Conservation (phyloP, 2,888 invertebrate genomes). For the Baronia brevicornis region DNA sequence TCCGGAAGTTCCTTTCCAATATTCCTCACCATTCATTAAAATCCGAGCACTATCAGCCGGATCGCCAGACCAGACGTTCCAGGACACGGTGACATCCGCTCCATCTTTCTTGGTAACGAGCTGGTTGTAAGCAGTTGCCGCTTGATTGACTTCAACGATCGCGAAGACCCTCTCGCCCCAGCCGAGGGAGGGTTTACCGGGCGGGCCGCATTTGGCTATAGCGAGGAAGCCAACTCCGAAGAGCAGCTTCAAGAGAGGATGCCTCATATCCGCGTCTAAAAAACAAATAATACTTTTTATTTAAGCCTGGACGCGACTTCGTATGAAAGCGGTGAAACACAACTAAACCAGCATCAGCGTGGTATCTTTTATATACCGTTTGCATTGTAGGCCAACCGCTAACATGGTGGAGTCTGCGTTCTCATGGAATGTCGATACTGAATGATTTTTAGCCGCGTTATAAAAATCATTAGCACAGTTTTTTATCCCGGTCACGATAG, state of each 20-base stretch:
- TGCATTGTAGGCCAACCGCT: constrained; percentile 71
- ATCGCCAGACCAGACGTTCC: constrained; percentile 69
- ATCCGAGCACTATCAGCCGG: constrained; percentile 51
- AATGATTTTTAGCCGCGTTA: constrained; percentile 57
- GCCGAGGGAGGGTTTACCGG: constrained; percentile 59
- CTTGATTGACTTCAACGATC: constrained; percentile 66
- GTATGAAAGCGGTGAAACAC: constrained; percentile 44
- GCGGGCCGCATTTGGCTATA: constrained; percentile 45
- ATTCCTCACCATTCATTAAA: constrained; percentile 49
- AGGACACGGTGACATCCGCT: constrained; percentile 63
- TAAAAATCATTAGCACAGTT: constrained; percentile 67
- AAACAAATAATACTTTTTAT: constrained; percentile 38
- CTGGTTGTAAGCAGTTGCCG: constrained; percentile 68
- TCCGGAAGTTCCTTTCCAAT: constrained; percentile 51
- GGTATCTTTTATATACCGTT: constrained; percentile 63
- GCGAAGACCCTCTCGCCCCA: constrained; percentile 68
- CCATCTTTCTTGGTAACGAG: constrained; percentile 54
- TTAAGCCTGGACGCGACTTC: constrained; percentile 35
- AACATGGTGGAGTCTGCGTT: constrained; percentile 44
- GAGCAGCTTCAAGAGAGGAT: constrained; percentile 40
- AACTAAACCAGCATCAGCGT: constrained; percentile 52
- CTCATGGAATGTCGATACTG: constrained; percentile 36
- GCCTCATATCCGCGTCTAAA: constrained; percentile 61
- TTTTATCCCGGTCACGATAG: constrained; percentile 53
- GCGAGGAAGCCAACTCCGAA: constrained; percentile 35